Percentiles rank a stretch among this genome's conserved stretches.
These are phyloP conservation scores for Pseudachorutes palmiensis DNA, from an alignment of 1,140 invertebrate genomes.

Conservation along the genomic window DNA sequence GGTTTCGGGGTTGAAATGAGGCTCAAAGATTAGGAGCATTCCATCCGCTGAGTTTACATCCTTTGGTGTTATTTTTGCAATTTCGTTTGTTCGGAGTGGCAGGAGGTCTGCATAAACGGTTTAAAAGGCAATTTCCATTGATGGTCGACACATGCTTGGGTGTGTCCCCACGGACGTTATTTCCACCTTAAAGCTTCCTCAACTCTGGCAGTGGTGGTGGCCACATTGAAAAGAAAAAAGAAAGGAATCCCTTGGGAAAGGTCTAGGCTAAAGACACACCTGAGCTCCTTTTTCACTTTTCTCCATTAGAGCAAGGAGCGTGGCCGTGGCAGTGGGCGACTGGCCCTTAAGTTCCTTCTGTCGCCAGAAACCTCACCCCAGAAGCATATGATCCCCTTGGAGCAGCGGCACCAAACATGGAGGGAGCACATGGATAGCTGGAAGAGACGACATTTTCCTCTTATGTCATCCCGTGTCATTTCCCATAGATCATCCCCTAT, in stretches of 20 bases:
- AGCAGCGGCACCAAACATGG: not conserved
- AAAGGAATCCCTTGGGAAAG: slow-evolving; percentile 6
- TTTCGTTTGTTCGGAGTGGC: no score
- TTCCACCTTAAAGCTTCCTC: slow-evolving; percentile 5
- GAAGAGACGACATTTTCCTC: not conserved
- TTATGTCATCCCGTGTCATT: slow-evolving; percentile 1
- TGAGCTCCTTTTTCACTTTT: slow-evolving; percentile 11
- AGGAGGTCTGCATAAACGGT: slow-evolving; percentile 14
- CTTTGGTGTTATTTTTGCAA: no score
- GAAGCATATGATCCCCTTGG: not conserved
- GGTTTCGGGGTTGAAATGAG: no score
- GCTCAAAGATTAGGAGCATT: no score
- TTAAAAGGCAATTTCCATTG: slow-evolving; percentile 18
- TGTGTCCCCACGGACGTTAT: slow-evolving; percentile 5
- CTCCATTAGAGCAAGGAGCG: not conserved
- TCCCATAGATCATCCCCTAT: not conserved
- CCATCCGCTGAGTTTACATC: no score
- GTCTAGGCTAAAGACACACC: slow-evolving; percentile 15
- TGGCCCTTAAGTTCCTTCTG: not conserved
- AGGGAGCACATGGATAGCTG: not conserved
- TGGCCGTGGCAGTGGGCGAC: not conserved
- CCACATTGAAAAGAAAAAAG: not conserved
- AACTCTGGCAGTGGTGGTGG: not conserved
- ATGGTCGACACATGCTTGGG: slow-evolving; percentile 16
- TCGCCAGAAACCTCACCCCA: not conserved